Evolutionary conservation across 2,113 vertebrate species (phyloP).

Genomic region (Trichechus manatus): DNA sequence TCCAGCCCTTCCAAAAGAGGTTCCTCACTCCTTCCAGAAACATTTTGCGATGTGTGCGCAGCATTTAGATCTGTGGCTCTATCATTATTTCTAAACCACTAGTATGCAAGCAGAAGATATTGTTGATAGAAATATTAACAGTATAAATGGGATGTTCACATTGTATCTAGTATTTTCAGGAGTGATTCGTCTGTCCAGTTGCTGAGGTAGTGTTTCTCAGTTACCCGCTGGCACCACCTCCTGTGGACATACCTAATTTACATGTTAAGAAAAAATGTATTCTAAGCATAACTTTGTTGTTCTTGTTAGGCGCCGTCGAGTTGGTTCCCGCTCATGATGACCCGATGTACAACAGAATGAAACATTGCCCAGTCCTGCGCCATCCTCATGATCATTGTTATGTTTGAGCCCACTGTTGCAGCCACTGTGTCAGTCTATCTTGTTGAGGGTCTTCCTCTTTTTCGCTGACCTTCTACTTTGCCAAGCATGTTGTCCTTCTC

Average conservation of each 20-base stretch:
- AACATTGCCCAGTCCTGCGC: too few species aligned
- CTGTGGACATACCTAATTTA: neutral
- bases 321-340: too few species aligned
- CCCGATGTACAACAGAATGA: too few species aligned
- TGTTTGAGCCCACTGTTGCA: too few species aligned
- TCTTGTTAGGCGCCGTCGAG: too few species aligned
- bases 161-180: neutral
- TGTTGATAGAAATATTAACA: neutral
- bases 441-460: too few species aligned
- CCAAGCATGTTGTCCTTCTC: too few species aligned
- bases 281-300: neutral
- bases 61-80: conserved; percentile 1
- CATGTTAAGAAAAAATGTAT: neutral
- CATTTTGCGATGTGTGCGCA: neutral
- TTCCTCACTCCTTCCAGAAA: neutral
- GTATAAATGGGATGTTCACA: neutral
- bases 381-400: too few species aligned
- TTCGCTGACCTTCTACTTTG: too few species aligned
- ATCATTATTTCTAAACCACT: neutral
- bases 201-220: neutral
- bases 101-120: neutral
- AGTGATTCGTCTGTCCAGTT: neutral
- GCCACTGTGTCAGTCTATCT: too few species aligned
- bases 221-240: neutral
- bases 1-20: neutral